Evolutionary conservation across 2,113 vertebrate species (phyloP), one percentile per base, ranked within the genome.

Genomic region (Megaceryle maxima): DNA sequence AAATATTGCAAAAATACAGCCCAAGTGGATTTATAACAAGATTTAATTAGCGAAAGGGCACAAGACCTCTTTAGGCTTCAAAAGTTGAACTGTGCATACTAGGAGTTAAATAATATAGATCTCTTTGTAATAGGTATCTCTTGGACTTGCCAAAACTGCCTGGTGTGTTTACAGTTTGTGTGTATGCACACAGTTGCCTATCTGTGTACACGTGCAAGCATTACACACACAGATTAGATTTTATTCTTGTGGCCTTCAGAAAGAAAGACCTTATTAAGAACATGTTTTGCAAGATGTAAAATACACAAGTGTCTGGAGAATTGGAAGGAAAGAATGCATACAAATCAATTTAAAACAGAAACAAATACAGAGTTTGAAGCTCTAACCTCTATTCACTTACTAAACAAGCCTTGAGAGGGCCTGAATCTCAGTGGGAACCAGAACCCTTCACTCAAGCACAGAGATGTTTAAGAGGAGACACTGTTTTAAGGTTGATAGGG

Each of bases 31-130:
- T 97, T 93, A 67, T 68, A 91, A 94, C 43, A 81, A 82, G 95
- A 95, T 97, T 94, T 96, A 97, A 97, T 98, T 97, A 97, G 91
- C 13, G 6, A 87, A 97, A 97, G 95, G 84, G 79, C 93, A 91
- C 53, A n/a, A 87, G 89, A 79, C 60, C 80, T 79, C 51, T 70
- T 75, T 78, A 79, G 75, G 68, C 77, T 81, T 94, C 64, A 31
- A 43, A 87, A 86, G 69, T 3, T 37, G 76, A 90, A 82, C 11
- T 55, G 76, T 66, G 18, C 22, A 33, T 19, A 66, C 11, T 19
- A 22, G 18, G 80, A 78, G 44, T 92, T 81, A 85, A 95, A 88
- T 41, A 50, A 39, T 81, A 75, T 8, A 15, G 13, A 66, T 41
- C 26, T 83, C 17, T 63, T 28, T 41, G 4, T 15, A 48, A 78